Conservation (phyloP, 2,113 vertebrate species). For the Thermophis baileyi region DNA sequence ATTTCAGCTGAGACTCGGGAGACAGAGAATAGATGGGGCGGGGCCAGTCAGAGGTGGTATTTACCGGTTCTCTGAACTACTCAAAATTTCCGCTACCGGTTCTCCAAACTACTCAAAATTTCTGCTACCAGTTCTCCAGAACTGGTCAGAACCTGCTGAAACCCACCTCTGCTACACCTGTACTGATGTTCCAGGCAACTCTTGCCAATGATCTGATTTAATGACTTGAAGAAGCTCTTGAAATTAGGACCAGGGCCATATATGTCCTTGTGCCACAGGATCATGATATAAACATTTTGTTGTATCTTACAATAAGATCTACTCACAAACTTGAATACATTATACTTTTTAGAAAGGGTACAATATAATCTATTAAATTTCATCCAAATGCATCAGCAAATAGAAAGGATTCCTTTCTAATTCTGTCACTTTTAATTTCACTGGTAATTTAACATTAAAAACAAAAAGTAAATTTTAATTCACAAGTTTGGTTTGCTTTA, state of each 20-base stretch:
- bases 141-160: too few relatives aligned
- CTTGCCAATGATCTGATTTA: neutral
- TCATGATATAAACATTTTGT: neutral
- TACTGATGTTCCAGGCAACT: neutral
- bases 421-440: conserved; percentile 50
- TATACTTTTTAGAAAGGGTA: neutral
- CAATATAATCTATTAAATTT: neutral
- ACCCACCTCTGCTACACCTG: too few relatives aligned
- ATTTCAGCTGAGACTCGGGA: too few relatives aligned
- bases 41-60: too few relatives aligned
- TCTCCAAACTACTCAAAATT: too few relatives aligned
- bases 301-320: neutral
- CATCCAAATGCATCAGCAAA: conserved; percentile 24
- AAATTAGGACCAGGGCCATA: neutral
- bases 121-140: too few relatives aligned
- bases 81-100: too few relatives aligned
- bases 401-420: conserved; percentile 20
- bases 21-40: too few relatives aligned
- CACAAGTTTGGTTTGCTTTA: conserved; percentile 18
- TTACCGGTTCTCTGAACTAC: too few relatives aligned
- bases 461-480: conserved; percentile 57
- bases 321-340: too few relatives aligned
- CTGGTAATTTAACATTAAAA: conserved; percentile 50
- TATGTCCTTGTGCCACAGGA: neutral
- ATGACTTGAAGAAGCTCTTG: neutral